phyloP scores from a whole-genome alignment of 2,113 vertebrate species.

The Sclerurus mexicanus region DNA sequence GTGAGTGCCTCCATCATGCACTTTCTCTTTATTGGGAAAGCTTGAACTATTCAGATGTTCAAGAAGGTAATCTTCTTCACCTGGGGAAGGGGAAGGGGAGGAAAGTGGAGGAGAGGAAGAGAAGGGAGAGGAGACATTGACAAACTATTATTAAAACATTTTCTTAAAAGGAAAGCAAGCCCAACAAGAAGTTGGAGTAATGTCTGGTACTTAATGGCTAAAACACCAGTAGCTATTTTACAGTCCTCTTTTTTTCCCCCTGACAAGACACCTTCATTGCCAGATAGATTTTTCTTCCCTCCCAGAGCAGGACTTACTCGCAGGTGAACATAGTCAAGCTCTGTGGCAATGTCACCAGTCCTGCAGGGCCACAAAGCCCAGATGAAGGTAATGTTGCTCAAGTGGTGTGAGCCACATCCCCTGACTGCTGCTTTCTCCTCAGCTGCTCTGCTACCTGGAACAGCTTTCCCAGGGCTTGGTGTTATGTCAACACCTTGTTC shows the following conservation, averaged over 20 bases:
- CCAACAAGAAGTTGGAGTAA: not conserved
- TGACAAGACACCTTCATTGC: not conserved
- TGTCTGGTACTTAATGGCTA: not conserved
- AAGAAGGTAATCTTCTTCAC: not conserved
- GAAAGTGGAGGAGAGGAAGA: no score
- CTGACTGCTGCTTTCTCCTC: not conserved
- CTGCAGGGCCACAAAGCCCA: not conserved
- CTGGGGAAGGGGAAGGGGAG: fast-evolving
- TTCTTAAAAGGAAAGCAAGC: not conserved
- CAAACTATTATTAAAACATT: not conserved
- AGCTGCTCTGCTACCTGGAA: not conserved
- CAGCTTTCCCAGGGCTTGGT: not conserved
- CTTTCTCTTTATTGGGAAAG: not conserved
- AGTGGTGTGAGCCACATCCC: not conserved
- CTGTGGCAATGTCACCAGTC: not conserved
- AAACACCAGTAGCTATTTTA: not conserved
- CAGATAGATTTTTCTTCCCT: not conserved
- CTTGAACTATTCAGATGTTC: not conserved
- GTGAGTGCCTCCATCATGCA: not conserved
- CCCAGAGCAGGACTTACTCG: not conserved
- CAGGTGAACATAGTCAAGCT: not conserved
- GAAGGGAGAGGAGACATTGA: not conserved
- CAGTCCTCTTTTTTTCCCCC: not conserved
- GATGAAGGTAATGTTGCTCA: not conserved
- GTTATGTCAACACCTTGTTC: not conserved